Base-by-base conservation (phyloP, 2,113 vertebrate genomes). In the Nansenia antarctica region DNA sequence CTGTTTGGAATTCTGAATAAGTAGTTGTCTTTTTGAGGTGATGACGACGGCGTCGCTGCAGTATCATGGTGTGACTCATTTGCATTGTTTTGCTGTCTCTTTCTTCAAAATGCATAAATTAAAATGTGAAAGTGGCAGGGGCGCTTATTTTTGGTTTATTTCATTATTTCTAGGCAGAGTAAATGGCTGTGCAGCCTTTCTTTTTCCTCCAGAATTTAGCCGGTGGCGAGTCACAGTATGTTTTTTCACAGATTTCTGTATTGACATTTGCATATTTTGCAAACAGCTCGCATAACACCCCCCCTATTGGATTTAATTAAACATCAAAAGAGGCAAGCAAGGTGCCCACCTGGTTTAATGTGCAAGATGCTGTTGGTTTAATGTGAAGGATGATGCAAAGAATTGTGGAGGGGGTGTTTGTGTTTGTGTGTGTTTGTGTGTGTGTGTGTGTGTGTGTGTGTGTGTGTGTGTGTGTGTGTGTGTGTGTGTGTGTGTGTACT, bases 271-370 rank as follows among this genome's bases (percentile, higher is more conserved):
- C 86, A 85, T 89, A 87, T 87, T 86, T 60, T 18, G 65, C 76
- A 84, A 87, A 83, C 82, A 71, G 70, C 72, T 69, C 45, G 2
- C 29, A n/a, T 37, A 54, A 62, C 68, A 73, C 65, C 5, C 58
- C 49, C 14, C 24, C 30, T 71, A 77, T 78, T 62, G 5, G 74
- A 85, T 90, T 91, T 90, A 91, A 92, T 92, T 91, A 92, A 91
- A 91, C 91, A 90, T 93, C 89, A 91, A 87, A 91, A 72, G 83
- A 73, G 62, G 47, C 34, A 20, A 69, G 73, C 72, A 65, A 72
- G 82, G 81, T 78, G 77, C 84, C 80, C 82, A 77, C 69, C 72
- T 74, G 81, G 73, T 76, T 79, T 75, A 78, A 66, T 77, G 76
- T 62, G 61, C n/a, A n/a, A n/a, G 81, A 83, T 85, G 79, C 80